Percentiles rank a stretch among this genome's conserved stretches.
These are phyloP conservation scores for Mus musculus DNA, from an alignment of 2,113 vertebrate genomes.

Conservation along the genomic window GRCm39 chr11:29936001-29936500, in stretches of 20 bases:
- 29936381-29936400: no score
- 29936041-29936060: background rate
- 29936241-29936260: background rate
- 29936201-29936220: accelerated
- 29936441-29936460: no score
- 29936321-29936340: background rate
- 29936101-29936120: background rate
- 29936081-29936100: background rate
- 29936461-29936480: no score
- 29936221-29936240: background rate
- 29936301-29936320: background rate
- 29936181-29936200: background rate
- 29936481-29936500: no score
- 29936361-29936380: background rate
- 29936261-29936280: background rate
- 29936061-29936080: background rate
- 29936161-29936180: background rate
- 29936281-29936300: background rate
- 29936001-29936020: constrained; percentile 3
- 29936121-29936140: background rate
- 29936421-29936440: no score
- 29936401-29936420: no score
- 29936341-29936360: background rate
- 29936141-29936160: background rate
- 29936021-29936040: background rate